phyloP scores from a whole-genome alignment of 2,113 vertebrate species.

The Panthera uncia region DNA sequence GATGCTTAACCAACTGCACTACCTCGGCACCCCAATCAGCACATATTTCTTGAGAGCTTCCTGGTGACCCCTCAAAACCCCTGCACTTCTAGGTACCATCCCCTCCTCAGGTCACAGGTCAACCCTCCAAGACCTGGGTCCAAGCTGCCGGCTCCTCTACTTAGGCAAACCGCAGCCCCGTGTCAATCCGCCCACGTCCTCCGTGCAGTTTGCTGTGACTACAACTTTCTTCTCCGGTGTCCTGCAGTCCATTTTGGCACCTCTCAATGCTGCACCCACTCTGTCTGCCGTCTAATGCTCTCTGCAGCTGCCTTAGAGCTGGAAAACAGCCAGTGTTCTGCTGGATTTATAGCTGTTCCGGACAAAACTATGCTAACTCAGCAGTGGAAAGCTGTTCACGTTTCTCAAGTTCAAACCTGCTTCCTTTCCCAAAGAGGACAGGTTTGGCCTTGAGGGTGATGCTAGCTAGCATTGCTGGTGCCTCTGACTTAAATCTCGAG shows the following conservation, averaged over 20 bases:
- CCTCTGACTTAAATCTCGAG: not conserved
- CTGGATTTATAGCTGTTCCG: not conserved
- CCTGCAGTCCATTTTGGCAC: too few relatives aligned
- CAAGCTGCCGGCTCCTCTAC: not conserved
- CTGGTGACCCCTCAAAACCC: not conserved
- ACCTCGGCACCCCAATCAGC: not conserved
- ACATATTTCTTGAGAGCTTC: not conserved
- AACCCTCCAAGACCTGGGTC: not conserved
- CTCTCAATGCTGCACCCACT: not conserved
- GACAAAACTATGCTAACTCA: conserved; percentile 1
- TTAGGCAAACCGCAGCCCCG: not conserved
- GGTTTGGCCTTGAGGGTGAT: not conserved
- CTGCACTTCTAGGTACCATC: not conserved
- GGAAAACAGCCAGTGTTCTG: not conserved
- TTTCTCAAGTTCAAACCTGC: conserved; percentile 42
- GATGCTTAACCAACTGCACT: too few relatives aligned
- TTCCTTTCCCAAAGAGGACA: not conserved
- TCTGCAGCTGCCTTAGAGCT: not conserved
- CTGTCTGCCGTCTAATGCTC: too few relatives aligned
- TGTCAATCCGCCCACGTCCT: not conserved
- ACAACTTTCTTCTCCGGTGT: not conserved
- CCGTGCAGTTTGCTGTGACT: not conserved
- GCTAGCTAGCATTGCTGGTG: not conserved
- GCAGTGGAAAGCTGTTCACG: not conserved
- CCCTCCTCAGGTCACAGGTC: not conserved